Conservation (phyloP, 2,888 invertebrate genomes). For the Ormyrus nitidulus region DNA sequence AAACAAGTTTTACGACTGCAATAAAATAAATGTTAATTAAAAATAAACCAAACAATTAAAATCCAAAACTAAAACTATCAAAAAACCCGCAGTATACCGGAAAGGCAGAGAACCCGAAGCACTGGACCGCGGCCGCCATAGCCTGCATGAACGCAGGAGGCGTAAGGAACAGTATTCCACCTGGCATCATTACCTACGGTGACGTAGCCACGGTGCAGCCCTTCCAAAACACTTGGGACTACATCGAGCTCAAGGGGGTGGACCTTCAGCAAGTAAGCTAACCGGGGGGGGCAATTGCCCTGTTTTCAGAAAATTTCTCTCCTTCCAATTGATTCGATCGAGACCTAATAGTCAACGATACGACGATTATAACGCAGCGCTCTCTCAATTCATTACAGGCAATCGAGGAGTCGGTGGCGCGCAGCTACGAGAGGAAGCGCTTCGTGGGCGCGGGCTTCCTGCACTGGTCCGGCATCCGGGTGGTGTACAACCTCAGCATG, state of each 20-base stretch:
- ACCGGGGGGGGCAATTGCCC: too few species aligned
- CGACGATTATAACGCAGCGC: not conserved
- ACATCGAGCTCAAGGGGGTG: slow-evolving; percentile 83
- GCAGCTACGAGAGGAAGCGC: slow-evolving; percentile 32
- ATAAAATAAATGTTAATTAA: too few species aligned
- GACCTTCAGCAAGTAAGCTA: slow-evolving; percentile 76
- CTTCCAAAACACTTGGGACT: slow-evolving; percentile 85
- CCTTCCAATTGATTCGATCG: too few species aligned
- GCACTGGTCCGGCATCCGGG: slow-evolving; percentile 67
- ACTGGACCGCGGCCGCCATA: slow-evolving; percentile 83
- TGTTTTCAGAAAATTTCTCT: too few species aligned
- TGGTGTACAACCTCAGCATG: slow-evolving; percentile 61
- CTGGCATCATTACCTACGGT: slow-evolving; percentile 79
- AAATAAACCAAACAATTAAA: too few species aligned
- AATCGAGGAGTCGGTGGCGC: slow-evolving; percentile 60
- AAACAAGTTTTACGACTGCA: too few species aligned
- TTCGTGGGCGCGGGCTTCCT: slow-evolving; percentile 57
- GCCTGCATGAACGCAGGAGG: slow-evolving; percentile 84
- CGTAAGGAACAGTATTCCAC: slow-evolving; percentile 81
- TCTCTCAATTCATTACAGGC: slow-evolving; percentile 54
- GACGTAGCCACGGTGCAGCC: slow-evolving; percentile 84
- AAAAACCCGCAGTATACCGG: slow-evolving; percentile 74
- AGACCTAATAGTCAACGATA: too few species aligned
- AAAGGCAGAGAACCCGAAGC: slow-evolving; percentile 73
- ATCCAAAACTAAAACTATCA: not conserved